Evolutionary conservation across 1,140 invertebrate genomes (phyloP), one percentile per base, ranked within the genome.

Genomic region (Macrobrachium nipponense): DNA sequence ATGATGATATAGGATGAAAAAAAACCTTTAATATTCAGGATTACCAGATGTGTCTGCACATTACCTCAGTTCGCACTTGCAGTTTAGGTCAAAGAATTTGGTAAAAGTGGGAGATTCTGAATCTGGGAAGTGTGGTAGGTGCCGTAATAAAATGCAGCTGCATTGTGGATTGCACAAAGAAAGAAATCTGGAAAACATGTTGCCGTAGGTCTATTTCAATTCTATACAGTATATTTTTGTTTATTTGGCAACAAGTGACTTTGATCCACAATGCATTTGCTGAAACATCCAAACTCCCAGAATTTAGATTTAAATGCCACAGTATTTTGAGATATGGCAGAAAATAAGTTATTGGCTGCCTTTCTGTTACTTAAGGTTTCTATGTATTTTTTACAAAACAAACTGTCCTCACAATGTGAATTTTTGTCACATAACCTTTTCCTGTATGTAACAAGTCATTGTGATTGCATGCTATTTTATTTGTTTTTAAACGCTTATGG

Each of bases 11-110:
- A 73, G 84, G 77, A 86, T 72, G 77, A 68, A 73, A 80, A 73
- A 86, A 73, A 70, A 68, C 77, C 84, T 86, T 78, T 76, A 58
- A 66, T 86, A 77, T 86, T 80, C 77, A 86, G 60, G 62, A 86
- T 36, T 59, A 68, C 51, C 51, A 51, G 51, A 51, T 73, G 64
- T 80, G 84, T 86, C 84, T 72, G 77, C 84, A 86, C 84, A 72
- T 86, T 86, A 86, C 84, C 84, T 86, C 84, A 86, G 84, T 86
- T 86, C 59, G 84, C 84, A 86, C 77, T 51, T 86, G 59, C 80
- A 82, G 60, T 80, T 72, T 86, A 86, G 77, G 84, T 86, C 59
- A 77, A 86, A 76, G 27, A 66, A 73, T 76, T 68, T 18, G 68
- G 64, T 62, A 70, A 61, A 85, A 78, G 77, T 73, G 80, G 61